Evolutionary conservation across 2,113 vertebrate species (phyloP).

Genomic region (Ancistrus triradiatus): DNA sequence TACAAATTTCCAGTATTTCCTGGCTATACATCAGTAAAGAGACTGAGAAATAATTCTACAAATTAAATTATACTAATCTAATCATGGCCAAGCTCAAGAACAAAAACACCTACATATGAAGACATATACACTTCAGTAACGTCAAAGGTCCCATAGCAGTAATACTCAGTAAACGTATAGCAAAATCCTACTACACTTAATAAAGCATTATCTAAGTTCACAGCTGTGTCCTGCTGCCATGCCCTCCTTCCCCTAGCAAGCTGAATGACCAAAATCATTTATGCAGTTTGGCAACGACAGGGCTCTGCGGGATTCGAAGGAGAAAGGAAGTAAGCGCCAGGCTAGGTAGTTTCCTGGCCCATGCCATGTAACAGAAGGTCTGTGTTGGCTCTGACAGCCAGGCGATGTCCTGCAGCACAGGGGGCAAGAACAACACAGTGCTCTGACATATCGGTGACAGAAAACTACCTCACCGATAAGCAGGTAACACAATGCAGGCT

Average conservation of each 20-base stretch:
- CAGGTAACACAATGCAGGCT: background rate
- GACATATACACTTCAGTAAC: slow-evolving; percentile 16
- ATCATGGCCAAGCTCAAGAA: slow-evolving; percentile 21
- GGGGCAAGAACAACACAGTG: slow-evolving; percentile 50
- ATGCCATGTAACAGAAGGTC: slow-evolving; percentile 55
- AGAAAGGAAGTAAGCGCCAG: slow-evolving; percentile 50
- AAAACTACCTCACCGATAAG: slow-evolving; percentile 29
- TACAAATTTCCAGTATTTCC: no score
- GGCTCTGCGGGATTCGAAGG: slow-evolving; percentile 48
- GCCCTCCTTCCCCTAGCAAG: slow-evolving; percentile 9
- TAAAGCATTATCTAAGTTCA: slow-evolving; percentile 37
- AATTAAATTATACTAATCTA: no score
- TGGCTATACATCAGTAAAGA: no score
- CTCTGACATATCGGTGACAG: slow-evolving; percentile 46
- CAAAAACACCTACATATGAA: slow-evolving; percentile 8
- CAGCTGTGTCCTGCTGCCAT: slow-evolving; percentile 26
- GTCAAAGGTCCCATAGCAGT: no score
- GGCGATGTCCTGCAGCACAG: slow-evolving; percentile 49
- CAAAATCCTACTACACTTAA: no score
- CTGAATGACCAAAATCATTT: slow-evolving; percentile 49
- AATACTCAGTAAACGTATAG: no score
- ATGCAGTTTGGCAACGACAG: slow-evolving; percentile 53
- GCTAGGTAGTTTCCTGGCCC: slow-evolving; percentile 61
- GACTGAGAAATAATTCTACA: no score
- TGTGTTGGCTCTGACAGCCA: slow-evolving; percentile 56